Percentiles rank a stretch among this genome's conserved stretches.
phyloP scores from a whole-genome alignment of 2,113 vertebrate species.

The Rhinoderma darwinii region DNA sequence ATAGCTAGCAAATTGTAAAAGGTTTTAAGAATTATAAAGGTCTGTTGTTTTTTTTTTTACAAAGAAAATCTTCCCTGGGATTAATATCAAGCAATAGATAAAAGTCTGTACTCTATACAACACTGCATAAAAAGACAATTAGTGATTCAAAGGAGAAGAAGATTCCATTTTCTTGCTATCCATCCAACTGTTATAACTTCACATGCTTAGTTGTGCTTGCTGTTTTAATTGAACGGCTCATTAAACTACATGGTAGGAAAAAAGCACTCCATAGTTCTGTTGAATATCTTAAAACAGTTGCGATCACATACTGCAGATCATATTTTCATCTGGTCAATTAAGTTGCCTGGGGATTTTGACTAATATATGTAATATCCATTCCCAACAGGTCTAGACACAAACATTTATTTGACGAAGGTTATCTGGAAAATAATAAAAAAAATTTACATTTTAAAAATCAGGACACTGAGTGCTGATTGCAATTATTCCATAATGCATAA shows the following conservation, averaged over 20 bases:
- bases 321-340: slow-evolving; percentile 53
- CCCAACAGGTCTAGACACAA: slow-evolving; percentile 58
- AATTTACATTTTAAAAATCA: slow-evolving; percentile 39
- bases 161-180: slow-evolving; percentile 29
- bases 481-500: slow-evolving; percentile 50
- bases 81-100: slow-evolving; percentile 22
- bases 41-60: background rate
- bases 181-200: slow-evolving; percentile 33
- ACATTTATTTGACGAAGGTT: slow-evolving; percentile 59
- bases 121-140: slow-evolving; percentile 49
- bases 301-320: slow-evolving; percentile 57
- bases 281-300: background rate
- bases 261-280: slow-evolving; percentile 52
- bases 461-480: background rate
- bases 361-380: slow-evolving; percentile 62
- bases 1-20: background rate
- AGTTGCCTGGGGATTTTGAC: slow-evolving; percentile 45
- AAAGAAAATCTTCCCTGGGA: slow-evolving; percentile 1
- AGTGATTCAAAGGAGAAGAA: slow-evolving; percentile 43
- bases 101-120: slow-evolving; percentile 1
- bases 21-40: background rate
- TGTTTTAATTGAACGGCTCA: slow-evolving; percentile 44
- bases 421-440: slow-evolving; percentile 61
- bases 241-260: slow-evolving; percentile 52
- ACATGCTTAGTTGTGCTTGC: slow-evolving; percentile 46